Percentiles rank a stretch among this genome's conserved stretches.
These are phyloP conservation scores for Cetonia aurata DNA, from an alignment of 2,888 invertebrate species.

Conservation along the genomic window DNA sequence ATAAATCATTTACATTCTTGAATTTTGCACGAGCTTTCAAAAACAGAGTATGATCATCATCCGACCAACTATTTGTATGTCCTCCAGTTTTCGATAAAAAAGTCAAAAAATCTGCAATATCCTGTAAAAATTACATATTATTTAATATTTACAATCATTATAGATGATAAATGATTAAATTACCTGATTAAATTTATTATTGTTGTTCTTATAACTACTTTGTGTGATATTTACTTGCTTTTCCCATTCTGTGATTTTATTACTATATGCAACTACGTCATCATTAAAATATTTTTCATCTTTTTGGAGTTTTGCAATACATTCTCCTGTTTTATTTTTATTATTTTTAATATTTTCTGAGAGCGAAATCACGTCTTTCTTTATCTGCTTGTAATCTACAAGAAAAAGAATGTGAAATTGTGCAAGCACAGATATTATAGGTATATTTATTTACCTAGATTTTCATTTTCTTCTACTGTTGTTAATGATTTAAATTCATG, in stretches of 20 bases:
- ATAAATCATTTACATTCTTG: conserved; percentile 55
- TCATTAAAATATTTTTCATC: conserved; percentile 56
- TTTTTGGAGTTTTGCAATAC: conserved; percentile 52
- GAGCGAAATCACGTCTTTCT: conserved; percentile 58
- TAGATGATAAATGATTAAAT: conserved; percentile 16
- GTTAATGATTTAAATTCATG: conserved; percentile 51
- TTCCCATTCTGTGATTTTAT: conserved; percentile 58
- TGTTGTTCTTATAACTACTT: conserved; percentile 44
- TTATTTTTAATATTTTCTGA: conserved; percentile 58
- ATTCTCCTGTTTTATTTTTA: conserved; percentile 52
- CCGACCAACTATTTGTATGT: conserved; percentile 71
- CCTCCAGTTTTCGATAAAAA: conserved; percentile 68
- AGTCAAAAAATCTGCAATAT: conserved; percentile 70
- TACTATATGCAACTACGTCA: conserved; percentile 57
- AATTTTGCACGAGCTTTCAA: conserved; percentile 62
- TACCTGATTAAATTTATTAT: conserved; percentile 53
- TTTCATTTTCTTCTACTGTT: conserved; percentile 47
- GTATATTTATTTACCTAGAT: conserved; percentile 45
- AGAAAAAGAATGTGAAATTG: conserved; percentile 5
- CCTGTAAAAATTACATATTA: conserved; percentile 62
- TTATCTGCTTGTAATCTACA: conserved; percentile 58
- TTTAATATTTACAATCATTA: conserved; percentile 36
- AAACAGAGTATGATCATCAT: conserved; percentile 71
- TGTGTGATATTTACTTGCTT: conserved; percentile 51
- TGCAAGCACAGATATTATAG: neutral